Evolutionary conservation across 2,797 vertebrate species (phyloP).

Genomic region (Lophius americanus): DNA sequence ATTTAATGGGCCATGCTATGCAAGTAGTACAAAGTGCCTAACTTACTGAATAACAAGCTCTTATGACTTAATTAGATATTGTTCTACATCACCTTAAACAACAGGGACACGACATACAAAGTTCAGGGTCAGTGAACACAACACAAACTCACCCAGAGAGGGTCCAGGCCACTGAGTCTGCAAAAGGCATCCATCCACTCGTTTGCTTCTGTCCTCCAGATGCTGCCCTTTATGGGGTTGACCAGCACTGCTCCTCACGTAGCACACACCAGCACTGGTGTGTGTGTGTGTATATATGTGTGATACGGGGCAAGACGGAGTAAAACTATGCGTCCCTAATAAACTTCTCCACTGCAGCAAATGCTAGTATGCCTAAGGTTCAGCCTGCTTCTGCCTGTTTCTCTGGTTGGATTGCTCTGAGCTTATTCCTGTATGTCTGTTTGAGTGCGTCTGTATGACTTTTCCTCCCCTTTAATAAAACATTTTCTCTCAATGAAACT

Average conservation of each 20-base stretch:
- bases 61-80: not conserved
- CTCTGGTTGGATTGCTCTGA: constrained; percentile 43
- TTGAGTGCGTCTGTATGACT: constrained; percentile 44
- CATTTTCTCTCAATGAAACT: constrained; percentile 68
- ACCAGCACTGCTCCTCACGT: constrained; percentile 60
- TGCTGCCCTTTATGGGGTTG: constrained; percentile 58
- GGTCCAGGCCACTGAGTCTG: constrained; percentile 86
- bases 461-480: constrained; percentile 66
- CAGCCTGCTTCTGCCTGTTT: constrained; percentile 36
- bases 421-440: constrained; percentile 55
- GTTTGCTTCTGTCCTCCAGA: constrained; percentile 68
- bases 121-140: constrained; percentile 43
- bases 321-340: constrained; percentile 36
- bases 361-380: constrained; percentile 30
- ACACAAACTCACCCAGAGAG: constrained; percentile 82
- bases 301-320: constrained; percentile 10
- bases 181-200: constrained; percentile 86
- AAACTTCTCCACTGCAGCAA: constrained; percentile 46
- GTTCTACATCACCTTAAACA: not conserved
- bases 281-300: not conserved
- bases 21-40: not conserved
- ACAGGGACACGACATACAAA: constrained; percentile 4
- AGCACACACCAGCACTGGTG: constrained; percentile 35
- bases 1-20: not conserved
- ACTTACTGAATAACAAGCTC: not conserved